Evolutionary conservation across 2,797 vertebrate genomes (phyloP), one percentile per base, ranked within the genome.

Genomic region (Alectoris magna): DNA sequence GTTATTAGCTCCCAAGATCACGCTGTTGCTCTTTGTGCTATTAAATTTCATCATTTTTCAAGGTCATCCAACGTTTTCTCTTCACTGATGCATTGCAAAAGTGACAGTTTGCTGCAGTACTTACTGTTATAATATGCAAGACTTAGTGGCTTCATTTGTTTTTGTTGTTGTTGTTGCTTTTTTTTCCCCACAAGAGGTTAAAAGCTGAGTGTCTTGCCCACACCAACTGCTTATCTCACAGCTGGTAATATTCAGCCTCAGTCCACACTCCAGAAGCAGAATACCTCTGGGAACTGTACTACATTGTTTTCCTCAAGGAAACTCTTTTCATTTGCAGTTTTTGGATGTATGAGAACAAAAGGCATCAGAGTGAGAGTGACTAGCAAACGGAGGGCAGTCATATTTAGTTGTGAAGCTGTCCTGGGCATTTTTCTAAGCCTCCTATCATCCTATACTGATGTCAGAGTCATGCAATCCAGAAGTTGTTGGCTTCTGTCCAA

Each of bases 401-500:
- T 90, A 80, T 88, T 95, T 68, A 91, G 74, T 78, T 88, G 87
- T 90, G 76, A 89, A 88, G 60, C 10, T 58, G 68, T 44, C n/a
- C n/a, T 18, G 5, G 38, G 58, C 62, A 70, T 70, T 71, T 95
- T 89, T 74, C 75, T 51, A 91, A 77, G 34, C 34, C 43, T 80
- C 6, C 12, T 31, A 53, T 39, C 59, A 88, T 92, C 72, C 64
- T 85, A 84, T 68, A 88, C 75, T 74, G 18, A 70, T 94, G 72
- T 94, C 43, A 63, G 26, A 39, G 63, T 90, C 49, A 90, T 68
- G 49, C 51, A 80, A 88, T 87, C 80, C 89, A 93, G 80, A 94
- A 94, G 87, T 63, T 79, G 71, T 13, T 91, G 87, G 89, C 92
- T 92, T 93, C 83, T 81, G 68, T 84, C 91, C 80, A 93, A 39